phyloP scores from a whole-genome alignment of 2,113 vertebrate species.

The Daubentonia madagascariensis region DNA sequence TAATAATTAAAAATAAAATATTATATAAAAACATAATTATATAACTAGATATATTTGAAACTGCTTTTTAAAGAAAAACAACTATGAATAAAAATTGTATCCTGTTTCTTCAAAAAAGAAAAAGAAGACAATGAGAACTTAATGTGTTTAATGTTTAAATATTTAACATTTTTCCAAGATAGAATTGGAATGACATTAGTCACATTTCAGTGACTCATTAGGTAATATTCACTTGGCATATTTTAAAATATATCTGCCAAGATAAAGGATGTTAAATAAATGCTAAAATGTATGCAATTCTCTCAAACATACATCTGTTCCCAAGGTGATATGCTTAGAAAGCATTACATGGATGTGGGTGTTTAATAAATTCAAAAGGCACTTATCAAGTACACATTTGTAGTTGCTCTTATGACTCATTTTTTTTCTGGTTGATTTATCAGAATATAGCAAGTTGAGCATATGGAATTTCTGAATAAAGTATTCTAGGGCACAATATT shows the following conservation, averaged over 20 bases:
- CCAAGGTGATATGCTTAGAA: background rate
- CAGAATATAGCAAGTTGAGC: background rate
- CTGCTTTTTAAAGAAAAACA: too few relatives aligned
- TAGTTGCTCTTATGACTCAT: background rate
- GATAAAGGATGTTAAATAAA: background rate
- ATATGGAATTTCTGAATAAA: background rate
- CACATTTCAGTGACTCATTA: background rate
- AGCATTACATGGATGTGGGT: background rate
- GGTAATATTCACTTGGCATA: background rate
- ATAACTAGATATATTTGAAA: too few relatives aligned
- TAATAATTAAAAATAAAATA: too few relatives aligned
- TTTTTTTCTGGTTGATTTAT: background rate
- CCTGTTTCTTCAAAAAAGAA: too few relatives aligned
- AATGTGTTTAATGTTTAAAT: background rate
- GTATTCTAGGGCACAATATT: background rate
- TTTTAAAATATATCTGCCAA: conserved; percentile 3
- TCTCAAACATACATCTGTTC: background rate
- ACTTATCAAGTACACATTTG: background rate
- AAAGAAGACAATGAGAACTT: background rate
- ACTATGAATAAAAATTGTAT: too few relatives aligned
- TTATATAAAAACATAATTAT: too few relatives aligned
- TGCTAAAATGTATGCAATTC: background rate
- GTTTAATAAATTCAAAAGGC: background rate
- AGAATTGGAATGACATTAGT: background rate
- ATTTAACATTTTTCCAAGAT: background rate